Percentiles rank a stretch among this genome's conserved stretches.
Conservation (phyloP, 2,888 invertebrate genomes). For the Acronicta alni region DNA sequence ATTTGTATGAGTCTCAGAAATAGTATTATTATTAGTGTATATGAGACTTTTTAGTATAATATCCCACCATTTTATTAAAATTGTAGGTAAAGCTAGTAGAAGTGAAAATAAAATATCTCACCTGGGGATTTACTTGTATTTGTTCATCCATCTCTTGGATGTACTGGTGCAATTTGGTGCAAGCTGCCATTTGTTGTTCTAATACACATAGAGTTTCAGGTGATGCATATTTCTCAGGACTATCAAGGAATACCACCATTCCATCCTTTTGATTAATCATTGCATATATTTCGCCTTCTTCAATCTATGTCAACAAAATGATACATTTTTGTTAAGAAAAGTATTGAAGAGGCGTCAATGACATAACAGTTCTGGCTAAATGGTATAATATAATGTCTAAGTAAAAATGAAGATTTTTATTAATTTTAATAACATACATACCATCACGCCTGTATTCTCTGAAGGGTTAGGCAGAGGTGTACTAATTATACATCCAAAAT, state of each 20-base stretch:
- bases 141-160: slow-evolving; percentile 98
- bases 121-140: slow-evolving; percentile 96
- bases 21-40: neutral
- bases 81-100: neutral
- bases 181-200: slow-evolving; percentile 95
- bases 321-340: no score
- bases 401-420: no score
- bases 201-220: slow-evolving; percentile 95
- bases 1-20: neutral
- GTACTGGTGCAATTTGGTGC: slow-evolving; percentile 96
- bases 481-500: no score
- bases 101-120: slow-evolving; percentile 53
- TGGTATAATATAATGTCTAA: no score
- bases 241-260: slow-evolving; percentile 98
- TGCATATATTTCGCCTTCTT: slow-evolving; percentile 98
- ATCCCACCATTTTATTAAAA: no score
- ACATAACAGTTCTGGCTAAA: no score
- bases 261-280: slow-evolving; percentile 99
- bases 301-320: slow-evolving; percentile 91
- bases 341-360: no score
- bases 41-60: no score
- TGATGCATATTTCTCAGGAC: slow-evolving; percentile 98
- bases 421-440: no score
- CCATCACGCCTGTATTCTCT: no score
- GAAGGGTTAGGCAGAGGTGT: no score